Evolutionary conservation across 2,888 invertebrate genomes (phyloP).

Genomic region (Mimachlamys varia): DNA sequence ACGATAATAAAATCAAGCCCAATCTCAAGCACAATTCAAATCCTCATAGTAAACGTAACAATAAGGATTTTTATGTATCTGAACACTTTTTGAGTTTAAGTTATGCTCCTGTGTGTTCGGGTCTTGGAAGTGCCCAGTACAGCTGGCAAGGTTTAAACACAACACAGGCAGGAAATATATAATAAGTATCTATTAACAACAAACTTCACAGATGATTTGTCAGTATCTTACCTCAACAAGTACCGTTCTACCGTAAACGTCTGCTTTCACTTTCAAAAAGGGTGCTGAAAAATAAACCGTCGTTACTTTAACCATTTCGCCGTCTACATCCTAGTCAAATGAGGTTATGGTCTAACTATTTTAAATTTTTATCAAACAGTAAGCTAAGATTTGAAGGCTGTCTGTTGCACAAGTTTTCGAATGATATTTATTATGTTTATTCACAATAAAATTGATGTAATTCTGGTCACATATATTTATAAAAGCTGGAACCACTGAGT

Average conservation of each 20-base stretch:
- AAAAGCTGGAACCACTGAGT: not conserved
- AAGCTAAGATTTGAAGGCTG: not conserved
- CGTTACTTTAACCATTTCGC: not conserved
- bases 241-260: not conserved
- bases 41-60: not conserved
- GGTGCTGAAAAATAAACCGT: not conserved
- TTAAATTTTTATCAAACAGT: not conserved
- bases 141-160: slow-evolving; percentile 1
- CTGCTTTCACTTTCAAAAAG: slow-evolving; percentile 23
- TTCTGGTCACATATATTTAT: slow-evolving; percentile 18
- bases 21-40: not conserved
- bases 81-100: not conserved
- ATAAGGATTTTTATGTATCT: not conserved
- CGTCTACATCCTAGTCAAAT: not conserved
- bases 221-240: slow-evolving; percentile 12
- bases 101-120: not conserved
- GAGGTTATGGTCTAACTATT: slow-evolving; percentile 6
- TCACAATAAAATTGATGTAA: not conserved
- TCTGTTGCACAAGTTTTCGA: not conserved
- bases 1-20: not conserved
- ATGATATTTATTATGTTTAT: not conserved
- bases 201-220: slow-evolving; percentile 11
- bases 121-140: not conserved
- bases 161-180: slow-evolving; percentile 23
- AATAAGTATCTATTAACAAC: slow-evolving; percentile 3